phyloP scores from a whole-genome alignment of 2,113 vertebrate genomes.

The Menura novaehollandiae region DNA sequence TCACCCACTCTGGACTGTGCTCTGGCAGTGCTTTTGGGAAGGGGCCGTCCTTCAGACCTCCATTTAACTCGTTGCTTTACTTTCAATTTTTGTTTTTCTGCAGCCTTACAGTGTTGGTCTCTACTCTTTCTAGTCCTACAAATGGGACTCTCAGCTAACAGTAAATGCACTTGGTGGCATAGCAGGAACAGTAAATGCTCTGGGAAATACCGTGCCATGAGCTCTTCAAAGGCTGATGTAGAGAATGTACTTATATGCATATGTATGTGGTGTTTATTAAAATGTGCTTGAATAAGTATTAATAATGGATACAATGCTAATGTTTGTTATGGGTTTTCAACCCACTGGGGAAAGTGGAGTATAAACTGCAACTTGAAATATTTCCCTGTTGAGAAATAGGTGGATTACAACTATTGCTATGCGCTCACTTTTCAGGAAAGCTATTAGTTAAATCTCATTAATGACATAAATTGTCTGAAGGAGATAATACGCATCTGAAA shows the following conservation, averaged over 20 bases:
- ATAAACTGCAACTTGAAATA: not conserved
- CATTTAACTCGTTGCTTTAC: rapidly evolving
- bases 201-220: not conserved
- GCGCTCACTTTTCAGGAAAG: not conserved
- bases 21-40: not conserved
- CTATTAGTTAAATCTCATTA: not conserved
- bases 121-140: not conserved
- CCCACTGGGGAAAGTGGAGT: not conserved
- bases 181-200: not conserved
- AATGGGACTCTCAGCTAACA: not conserved
- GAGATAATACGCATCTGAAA: not conserved
- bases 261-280: not conserved
- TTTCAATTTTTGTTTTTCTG: not conserved
- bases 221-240: not conserved
- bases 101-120: not conserved
- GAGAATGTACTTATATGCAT: not conserved
- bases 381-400: not conserved
- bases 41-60: not conserved
- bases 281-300: not conserved
- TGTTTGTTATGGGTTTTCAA: not conserved
- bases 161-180: not conserved
- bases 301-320: constrained; percentile 8
- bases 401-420: not conserved
- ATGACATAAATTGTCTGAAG: not conserved
- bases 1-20: rapidly evolving